Percentiles rank a stretch among this genome's conserved stretches.
Conservation (phyloP, 2,113 vertebrate genomes). For the Centrocercus urophasianus region DNA sequence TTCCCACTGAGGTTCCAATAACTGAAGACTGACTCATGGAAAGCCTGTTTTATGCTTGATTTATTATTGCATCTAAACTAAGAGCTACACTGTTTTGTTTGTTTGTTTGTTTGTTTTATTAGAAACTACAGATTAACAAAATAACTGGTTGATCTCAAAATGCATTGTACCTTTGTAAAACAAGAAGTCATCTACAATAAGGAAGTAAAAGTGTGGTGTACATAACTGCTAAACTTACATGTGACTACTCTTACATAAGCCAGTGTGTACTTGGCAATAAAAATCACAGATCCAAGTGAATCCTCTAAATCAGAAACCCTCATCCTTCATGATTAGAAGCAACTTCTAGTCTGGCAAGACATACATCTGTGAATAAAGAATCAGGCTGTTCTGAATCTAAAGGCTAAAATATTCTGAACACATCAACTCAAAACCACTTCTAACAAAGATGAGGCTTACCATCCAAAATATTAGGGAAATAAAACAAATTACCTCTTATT, state of each 20-base stretch:
- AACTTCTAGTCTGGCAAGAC: background rate
- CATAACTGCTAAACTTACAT: background rate
- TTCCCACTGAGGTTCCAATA: background rate
- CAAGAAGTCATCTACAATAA: background rate
- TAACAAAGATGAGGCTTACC: background rate
- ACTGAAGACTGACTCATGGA: background rate
- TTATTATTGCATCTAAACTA: background rate
- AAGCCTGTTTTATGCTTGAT: conserved; percentile 21
- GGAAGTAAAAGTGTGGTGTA: background rate
- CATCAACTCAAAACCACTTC: background rate
- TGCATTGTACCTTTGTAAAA: conserved; percentile 11
- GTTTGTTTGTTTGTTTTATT: background rate
- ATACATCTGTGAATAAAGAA: background rate
- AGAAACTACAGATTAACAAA: conserved; percentile 1
- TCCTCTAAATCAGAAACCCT: background rate
- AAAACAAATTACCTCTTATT: background rate
- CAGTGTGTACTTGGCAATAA: background rate
- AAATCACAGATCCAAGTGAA: background rate
- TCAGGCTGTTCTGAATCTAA: background rate
- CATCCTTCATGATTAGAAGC: background rate
- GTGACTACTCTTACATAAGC: conserved; percentile 20
- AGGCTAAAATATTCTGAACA: background rate
- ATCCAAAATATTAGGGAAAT: background rate
- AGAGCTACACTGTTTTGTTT: background rate
- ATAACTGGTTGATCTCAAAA: background rate